Base-by-base conservation (phyloP, 92 coral and sea anemone genomes). In the Blastomussa wellsi region DNA sequence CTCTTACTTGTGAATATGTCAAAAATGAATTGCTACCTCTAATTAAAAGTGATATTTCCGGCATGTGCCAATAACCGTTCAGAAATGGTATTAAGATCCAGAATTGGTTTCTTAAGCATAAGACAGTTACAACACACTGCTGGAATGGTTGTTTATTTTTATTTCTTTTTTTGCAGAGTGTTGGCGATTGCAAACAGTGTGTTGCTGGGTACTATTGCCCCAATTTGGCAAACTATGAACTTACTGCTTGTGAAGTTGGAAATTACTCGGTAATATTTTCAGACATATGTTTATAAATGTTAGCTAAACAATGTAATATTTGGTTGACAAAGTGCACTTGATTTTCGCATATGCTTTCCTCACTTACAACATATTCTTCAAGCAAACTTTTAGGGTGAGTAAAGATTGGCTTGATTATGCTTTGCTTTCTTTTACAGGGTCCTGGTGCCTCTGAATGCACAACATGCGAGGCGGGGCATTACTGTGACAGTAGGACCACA, bases 131-230 rank as follows among this genome's bases (percentile, higher is more conserved):
- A 62, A 3, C 33, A 62, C 12, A 4, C 5, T 26, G 44, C 22
- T 33, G 36, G 22, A 2, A 85, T 36, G 15, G 15, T 39, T 14
- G 24, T 70, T 73, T 29, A 35, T 13, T 73, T 32, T 32, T 22
- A 44, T 12, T 42, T 74, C 38, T 41, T 26, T 73, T 44, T 60
- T 74, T 74, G 7, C 69, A 85, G 90, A 79, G 89, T 69, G 89
- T 88, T 71, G 62, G 49, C 24, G 96, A 91, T 31, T 96, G 98
- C 74, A 96, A 96, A 85, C 82, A 91, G 67, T 96, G 98, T 91
- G 92, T 92, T 14, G 91, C 96, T 36, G 98, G 98, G 4, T 94
- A 96, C 79, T 92, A 87, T 38, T 96, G 98, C 53, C 95, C 98
- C 20, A 90, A 89, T n/a, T 77, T 89, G 29, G 98, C 94, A 22